Evolutionary conservation across 1,140 invertebrate species (phyloP), one percentile per base, ranked within the genome.

Genomic region (Listronotus oregonensis): DNA sequence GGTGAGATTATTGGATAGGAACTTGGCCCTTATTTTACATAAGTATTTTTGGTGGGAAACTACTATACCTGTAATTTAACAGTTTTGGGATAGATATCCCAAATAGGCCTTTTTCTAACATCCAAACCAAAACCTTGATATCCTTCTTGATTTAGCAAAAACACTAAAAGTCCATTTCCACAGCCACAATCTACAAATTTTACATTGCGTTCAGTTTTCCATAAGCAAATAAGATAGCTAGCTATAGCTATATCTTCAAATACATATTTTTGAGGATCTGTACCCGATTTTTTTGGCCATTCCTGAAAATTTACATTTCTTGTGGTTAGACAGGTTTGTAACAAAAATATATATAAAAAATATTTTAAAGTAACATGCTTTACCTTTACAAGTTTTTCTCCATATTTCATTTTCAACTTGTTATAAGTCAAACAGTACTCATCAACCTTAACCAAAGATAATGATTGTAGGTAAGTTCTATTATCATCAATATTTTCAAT

Each of bases 201-300:
- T 73, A 91, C 88, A 15, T 76, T 75, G 21, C 78, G 77, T 52
- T 80, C 78, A 70, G 81, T 78, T 49, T 86, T 81, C 92, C 92
- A 95, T 0, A 94, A 69, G 37, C 94, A 81, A 31, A 97, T 80
- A 14, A 99, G 81, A 79, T 99, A 99, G 2, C 92, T 83, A 12
- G 95, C 94, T 73, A 99, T 98, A 6, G 93, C 94, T 62, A 99
- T 84, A 79, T 99, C 97, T 85, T 99, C 96, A 83, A 92, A 96
- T 6, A 99, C 92, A 85, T 93, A 97, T 81, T 99, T 99, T 40
- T 87, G 75, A 11, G 96, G 94, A 82, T 98, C 94, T 37, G 96
- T 99, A 27, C 57, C 64, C 8, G 70, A 64, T 68, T 84, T 90
- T 81, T 97, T 94, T 15, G 89, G 86, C 95, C 95, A 97, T 59